Conservation (phyloP, 2,888 invertebrate genomes). For the Exocentrus adspersus region DNA sequence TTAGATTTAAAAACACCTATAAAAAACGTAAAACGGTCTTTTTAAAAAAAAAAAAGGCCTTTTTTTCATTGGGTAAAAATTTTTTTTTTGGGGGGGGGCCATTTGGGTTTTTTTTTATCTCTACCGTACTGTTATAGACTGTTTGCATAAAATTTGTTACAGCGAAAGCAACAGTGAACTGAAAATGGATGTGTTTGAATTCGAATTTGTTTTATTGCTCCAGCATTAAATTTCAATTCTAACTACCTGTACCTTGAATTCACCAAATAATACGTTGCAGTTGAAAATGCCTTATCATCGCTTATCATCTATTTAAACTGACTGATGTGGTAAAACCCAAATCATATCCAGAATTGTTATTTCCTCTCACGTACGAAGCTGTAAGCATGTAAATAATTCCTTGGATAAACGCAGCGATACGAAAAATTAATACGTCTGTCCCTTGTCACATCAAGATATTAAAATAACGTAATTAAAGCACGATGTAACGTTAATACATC, state of each 20-base stretch:
- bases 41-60: too few relatives aligned
- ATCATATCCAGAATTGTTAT: neutral
- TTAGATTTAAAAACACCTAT: too few relatives aligned
- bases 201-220: neutral
- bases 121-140: neutral
- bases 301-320: neutral
- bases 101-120: neutral
- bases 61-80: too few relatives aligned
- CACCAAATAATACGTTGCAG: too few relatives aligned
- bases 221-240: neutral
- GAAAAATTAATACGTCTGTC: conserved; percentile 20
- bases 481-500: conserved; percentile 5
- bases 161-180: neutral
- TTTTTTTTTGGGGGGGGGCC: too few relatives aligned
- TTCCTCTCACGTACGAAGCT: conserved; percentile 6
- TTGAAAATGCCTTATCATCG: too few relatives aligned
- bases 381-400: conserved; percentile 7
- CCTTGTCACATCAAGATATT: conserved; percentile 20
- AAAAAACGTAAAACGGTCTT: too few relatives aligned
- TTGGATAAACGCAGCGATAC: conserved; percentile 16
- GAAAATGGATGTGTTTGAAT: neutral
- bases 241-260: too few relatives aligned
- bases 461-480: conserved; percentile 22
- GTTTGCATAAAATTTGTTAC: neutral
- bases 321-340: neutral